Percentiles rank a stretch among this genome's conserved stretches.
Conservation (phyloP, 1,140 invertebrate genomes). For the roundworm (Caenorhabditis elegans) region DNA sequence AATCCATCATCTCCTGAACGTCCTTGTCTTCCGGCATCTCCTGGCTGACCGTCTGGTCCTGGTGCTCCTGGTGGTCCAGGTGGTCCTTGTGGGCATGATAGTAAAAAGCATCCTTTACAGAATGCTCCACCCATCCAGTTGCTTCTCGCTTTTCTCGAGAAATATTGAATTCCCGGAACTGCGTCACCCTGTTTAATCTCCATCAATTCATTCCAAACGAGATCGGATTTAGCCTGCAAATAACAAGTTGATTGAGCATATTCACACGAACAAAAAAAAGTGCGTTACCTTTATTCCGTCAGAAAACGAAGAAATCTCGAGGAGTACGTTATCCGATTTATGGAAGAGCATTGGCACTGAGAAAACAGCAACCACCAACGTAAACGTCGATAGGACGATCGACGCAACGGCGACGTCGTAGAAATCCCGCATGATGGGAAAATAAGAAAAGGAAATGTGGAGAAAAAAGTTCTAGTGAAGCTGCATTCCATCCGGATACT, state of each 20-base stretch:
- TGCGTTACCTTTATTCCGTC: slow-evolving; percentile 43
- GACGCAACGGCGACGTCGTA: slow-evolving; percentile 45
- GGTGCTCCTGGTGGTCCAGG: slow-evolving; percentile 52
- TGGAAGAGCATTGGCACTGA: slow-evolving; percentile 38
- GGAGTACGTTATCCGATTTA: slow-evolving; percentile 40
- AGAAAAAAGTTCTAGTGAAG: not conserved
- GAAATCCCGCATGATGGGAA: slow-evolving; percentile 30
- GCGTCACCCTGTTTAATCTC: slow-evolving; percentile 25
- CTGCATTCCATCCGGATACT: not conserved
- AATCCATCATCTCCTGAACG: slow-evolving; percentile 47
- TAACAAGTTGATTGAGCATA: not conserved
- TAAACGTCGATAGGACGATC: slow-evolving; percentile 39
- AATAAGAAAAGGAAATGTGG: not conserved
- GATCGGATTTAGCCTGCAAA: slow-evolving; percentile 34
- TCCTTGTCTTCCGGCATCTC: slow-evolving; percentile 50
- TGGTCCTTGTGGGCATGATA: slow-evolving; percentile 47
- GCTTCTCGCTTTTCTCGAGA: slow-evolving; percentile 41
- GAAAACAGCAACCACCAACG: slow-evolving; percentile 36
- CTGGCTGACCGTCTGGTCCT: slow-evolving; percentile 52
- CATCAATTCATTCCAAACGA: slow-evolving; percentile 45
- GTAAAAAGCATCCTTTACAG: slow-evolving; percentile 40
- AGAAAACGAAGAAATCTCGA: slow-evolving; percentile 27
- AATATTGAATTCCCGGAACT: slow-evolving; percentile 44
- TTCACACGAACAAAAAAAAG: not conserved
- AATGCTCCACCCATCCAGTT: slow-evolving; percentile 32